Evolutionary conservation across 2,113 vertebrate species (phyloP).

Genomic region (Rhea pennata): DNA sequence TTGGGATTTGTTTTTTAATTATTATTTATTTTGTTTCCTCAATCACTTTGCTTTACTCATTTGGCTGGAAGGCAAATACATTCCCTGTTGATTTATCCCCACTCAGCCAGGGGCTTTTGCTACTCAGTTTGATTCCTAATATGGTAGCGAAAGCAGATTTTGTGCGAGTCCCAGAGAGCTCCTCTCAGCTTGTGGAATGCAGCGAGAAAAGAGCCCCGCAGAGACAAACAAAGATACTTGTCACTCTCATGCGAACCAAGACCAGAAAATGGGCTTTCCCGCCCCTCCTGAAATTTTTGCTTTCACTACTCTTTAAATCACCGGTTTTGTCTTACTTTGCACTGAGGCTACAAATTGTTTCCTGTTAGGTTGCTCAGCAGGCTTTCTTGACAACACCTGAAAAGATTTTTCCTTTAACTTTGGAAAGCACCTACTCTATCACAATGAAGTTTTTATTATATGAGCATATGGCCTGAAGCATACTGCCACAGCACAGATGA

Average conservation of each 20-base stretch:
- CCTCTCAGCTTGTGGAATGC: conserved; percentile 77
- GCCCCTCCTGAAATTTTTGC: not conserved
- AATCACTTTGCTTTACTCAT: conserved; percentile 71
- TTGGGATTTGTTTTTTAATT: conserved; percentile 34
- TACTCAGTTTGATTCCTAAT: conserved; percentile 80
- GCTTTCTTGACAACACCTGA: not conserved
- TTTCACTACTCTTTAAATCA: conserved; percentile 9
- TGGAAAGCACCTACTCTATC: not conserved
- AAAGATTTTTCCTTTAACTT: not conserved
- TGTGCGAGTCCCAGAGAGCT: conserved; percentile 72
- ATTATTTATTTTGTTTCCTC: conserved; percentile 75
- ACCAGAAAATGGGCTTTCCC: conserved; percentile 14
- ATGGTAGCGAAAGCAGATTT: conserved; percentile 75
- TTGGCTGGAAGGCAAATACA: conserved; percentile 73
- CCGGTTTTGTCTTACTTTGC: not conserved
- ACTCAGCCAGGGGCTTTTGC: conserved; percentile 61
- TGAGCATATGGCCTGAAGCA: not conserved
- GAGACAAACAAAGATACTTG: conserved; percentile 69
- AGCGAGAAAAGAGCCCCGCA: conserved; percentile 60
- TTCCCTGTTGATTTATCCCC: conserved; percentile 77
- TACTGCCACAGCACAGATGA: not conserved
- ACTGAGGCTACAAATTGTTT: not conserved
- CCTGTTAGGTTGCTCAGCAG: not conserved
- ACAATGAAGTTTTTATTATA: not conserved
- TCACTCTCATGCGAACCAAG: conserved; percentile 63